Evolutionary conservation across 2,888 invertebrate genomes (phyloP), one percentile per base, ranked within the genome.

Genomic region (Volucella inanis): DNA sequence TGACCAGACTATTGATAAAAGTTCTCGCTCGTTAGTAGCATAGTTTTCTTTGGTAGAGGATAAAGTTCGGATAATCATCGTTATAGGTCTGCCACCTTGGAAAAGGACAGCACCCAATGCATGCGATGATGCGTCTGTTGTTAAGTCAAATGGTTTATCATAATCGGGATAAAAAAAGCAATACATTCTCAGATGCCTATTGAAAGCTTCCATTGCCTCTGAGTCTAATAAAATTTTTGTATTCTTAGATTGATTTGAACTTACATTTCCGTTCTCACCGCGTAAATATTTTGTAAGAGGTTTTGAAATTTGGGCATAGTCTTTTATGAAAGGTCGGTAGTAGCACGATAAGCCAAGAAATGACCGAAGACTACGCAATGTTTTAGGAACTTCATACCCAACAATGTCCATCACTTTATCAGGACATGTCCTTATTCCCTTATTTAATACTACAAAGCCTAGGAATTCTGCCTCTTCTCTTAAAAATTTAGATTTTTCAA

Each of bases 1-100:
- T 4, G 80, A 31, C 67, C 59, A 80, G 1, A 80, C 80, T 39
- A 74, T 67, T 8, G 80, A 67, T 8, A 80, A 12, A 1, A 78
- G 55, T 55, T 77, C 70, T 47, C 70, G 14, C 47, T 80, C 71
- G 39, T 80, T 80, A 0, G 67, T 80, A 6, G 65, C 80, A 54
- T 65, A 74, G 15, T 43, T 11, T 57, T 79, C 71, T 39, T 62
- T 59, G 4, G 78, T 64, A 38, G 54, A 62, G 14, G 67, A 72
- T 8, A 79, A 18, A 8, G 79, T 71, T n/a, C 71, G 18, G 4
- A 71, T 72, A 10, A 79, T 79, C 71, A 79, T 79, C 2, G 72
- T 67, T 11, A 79, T 79, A 11, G 65, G 79, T 47, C 62, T 54
- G 1, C 76, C 64, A 12, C 38, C 45, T 4, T 75, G 72, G 68